A percentile compares a stretch with the other conserved stretches of the same genome.
phyloP scores from a whole-genome alignment of 2,113 vertebrate genomes.

The Pangasianodon hypophthalmus region DNA sequence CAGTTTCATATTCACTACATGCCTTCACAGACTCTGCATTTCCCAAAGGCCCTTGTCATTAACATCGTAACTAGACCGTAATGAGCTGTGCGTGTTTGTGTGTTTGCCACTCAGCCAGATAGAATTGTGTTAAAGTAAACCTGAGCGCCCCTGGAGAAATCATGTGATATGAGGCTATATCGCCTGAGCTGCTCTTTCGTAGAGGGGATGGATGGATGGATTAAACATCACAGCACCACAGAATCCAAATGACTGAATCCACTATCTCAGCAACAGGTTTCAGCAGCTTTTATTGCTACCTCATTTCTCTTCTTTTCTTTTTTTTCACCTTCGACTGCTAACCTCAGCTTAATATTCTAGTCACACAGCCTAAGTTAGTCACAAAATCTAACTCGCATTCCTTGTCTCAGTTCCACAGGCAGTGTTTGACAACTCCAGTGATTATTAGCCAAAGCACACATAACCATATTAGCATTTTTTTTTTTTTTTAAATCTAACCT shows the following conservation, averaged over 20 bases:
- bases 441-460: background rate
- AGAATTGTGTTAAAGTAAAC: slow-evolving; percentile 8
- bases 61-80: background rate
- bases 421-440: background rate
- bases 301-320: background rate
- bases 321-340: background rate
- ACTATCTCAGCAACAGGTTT: background rate
- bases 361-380: background rate
- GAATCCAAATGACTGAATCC: background rate
- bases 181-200: background rate
- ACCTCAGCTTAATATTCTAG: background rate
- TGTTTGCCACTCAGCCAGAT: background rate
- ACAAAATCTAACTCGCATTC: background rate
- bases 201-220: no score
- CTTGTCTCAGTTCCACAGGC: background rate
- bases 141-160: slow-evolving; percentile 20
- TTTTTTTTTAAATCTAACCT: background rate
- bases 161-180: background rate
- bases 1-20: background rate
- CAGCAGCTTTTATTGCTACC: background rate
- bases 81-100: background rate
- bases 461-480: background rate
- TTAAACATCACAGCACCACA: background rate
- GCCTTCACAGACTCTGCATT: background rate
- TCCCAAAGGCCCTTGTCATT: background rate